Base-by-base conservation (phyloP, 2,888 invertebrate species). In the Operophtera brumata region DNA sequence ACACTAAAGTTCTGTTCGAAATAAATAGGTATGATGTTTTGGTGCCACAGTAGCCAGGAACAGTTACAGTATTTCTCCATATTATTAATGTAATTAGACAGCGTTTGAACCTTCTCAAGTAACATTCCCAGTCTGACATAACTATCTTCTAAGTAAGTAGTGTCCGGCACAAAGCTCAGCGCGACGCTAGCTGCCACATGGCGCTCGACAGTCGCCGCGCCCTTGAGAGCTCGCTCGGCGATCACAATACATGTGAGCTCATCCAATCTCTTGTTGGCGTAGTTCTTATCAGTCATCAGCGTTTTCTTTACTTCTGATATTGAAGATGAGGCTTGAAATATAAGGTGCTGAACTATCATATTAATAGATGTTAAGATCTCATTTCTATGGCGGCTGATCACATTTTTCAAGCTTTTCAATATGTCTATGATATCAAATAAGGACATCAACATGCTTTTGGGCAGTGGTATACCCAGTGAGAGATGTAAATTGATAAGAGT, bases 381-480 rank as follows among this genome's bases (percentile, higher is more conserved):
- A 59, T 94, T 90, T 43, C 93, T 91, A 74, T 96, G 92, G 35
- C 93, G 89, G 49, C 92, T 91, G 66, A 96, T 94, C 10, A 92
- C 92, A 62, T 93, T 91, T 73, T 94, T 93, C 61, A 97, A 91
- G 28, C 94, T 92, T 85, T 96, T 96, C 34, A 97, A 82, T 57
- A 96, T 91, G 80, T 97, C 96, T 50, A 96, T 91, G 20, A 97
- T 90, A 70, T 94, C 93, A 84, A 96, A 97, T 45, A 97, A 86
- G 2, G 93, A 91, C 61, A 95, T 89, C 9, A 97, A 92, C 35
- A 94, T 93, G 32, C 92, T 92, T 77, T 95, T 95, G 0, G 94
- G 93, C 88, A 98, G 93, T 3, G 97, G 95, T 68, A 93, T 92
- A 25, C 93, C 92, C 44, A 96, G 90, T 11, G 93, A 91, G 8